phyloP scores from a whole-genome alignment of 2,888 invertebrate species.

The Cryptus viduatorius region DNA sequence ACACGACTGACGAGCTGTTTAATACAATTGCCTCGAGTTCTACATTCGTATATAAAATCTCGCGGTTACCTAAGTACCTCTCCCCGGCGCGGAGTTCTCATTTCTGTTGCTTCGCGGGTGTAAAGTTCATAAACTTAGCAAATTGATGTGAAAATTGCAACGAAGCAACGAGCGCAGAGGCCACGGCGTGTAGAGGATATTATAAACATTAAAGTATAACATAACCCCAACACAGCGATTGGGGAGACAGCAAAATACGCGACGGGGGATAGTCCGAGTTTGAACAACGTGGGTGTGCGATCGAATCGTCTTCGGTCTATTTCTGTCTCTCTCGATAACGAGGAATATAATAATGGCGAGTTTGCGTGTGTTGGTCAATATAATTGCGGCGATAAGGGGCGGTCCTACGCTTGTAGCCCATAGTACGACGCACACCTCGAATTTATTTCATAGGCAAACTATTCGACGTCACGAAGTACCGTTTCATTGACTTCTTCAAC shows the following conservation, averaged over 20 bases:
- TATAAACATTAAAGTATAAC: slow-evolving; percentile 13
- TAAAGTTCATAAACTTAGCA: slow-evolving; percentile 65
- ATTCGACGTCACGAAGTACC: slow-evolving; percentile 55
- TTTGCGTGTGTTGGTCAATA: slow-evolving; percentile 65
- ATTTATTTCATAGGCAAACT: slow-evolving; percentile 63
- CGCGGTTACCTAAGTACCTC: neutral
- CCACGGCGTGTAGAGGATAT: slow-evolving; percentile 26
- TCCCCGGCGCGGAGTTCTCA: slow-evolving; percentile 44
- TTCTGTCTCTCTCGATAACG: slow-evolving; percentile 47
- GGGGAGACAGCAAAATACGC: slow-evolving; percentile 36
- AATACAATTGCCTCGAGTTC: slow-evolving; percentile 58
- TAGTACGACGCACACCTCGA: slow-evolving; percentile 36
- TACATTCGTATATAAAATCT: slow-evolving; percentile 28
- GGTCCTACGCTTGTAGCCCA: neutral
- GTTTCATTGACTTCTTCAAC: slow-evolving; percentile 46
- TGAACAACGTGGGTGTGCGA: slow-evolving; percentile 59
- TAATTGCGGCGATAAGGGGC: slow-evolving; percentile 62
- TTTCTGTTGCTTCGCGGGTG: slow-evolving; percentile 23
- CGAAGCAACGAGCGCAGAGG: slow-evolving; percentile 35
- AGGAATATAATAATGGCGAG: slow-evolving; percentile 66
- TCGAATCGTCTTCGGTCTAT: slow-evolving; percentile 43
- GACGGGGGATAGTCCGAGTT: slow-evolving; percentile 50
- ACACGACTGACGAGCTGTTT: slow-evolving; percentile 55
- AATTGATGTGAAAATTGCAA: slow-evolving; percentile 64
- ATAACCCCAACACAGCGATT: neutral